Percentiles rank a stretch among this genome's conserved stretches.
Evolutionary conservation across 2,113 vertebrate species (phyloP).

Genomic region (Pteropus alecto): DNA sequence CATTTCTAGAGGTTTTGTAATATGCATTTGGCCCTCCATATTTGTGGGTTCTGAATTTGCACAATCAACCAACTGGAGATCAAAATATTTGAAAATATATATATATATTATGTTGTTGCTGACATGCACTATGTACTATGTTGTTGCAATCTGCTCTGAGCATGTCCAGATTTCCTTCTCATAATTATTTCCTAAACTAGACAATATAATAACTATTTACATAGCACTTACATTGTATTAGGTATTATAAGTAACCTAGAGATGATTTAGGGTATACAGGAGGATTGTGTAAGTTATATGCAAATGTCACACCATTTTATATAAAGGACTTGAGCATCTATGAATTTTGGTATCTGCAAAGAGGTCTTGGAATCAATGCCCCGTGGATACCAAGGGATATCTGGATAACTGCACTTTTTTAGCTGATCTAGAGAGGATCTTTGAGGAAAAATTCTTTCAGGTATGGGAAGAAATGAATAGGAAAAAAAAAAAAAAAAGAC

Average conservation of each 20-base stretch:
- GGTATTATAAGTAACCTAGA: not conserved
- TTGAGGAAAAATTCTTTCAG: not conserved
- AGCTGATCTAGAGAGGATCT: not conserved
- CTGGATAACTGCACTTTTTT: no score
- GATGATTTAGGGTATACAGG: not conserved
- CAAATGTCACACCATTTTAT: not conserved
- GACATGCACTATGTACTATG: not conserved
- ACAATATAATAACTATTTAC: not conserved
- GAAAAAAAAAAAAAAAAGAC: not conserved
- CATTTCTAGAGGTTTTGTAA: not conserved
- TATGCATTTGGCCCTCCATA: not conserved
- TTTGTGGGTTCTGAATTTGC: not conserved
- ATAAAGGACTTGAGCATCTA: not conserved
- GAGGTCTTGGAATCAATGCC: not conserved
- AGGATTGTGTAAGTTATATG: not conserved
- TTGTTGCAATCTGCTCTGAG: not conserved
- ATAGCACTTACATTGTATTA: not conserved
- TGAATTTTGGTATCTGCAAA: not conserved
- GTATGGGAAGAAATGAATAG: not conserved
- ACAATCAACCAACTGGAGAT: not conserved
- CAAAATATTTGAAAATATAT: not conserved
- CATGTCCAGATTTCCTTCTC: not conserved
- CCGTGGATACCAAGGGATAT: not conserved
- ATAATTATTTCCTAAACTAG: not conserved
- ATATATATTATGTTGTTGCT: not conserved